phyloP scores from a whole-genome alignment of 2,113 vertebrate species.

The Marmota monax region DNA sequence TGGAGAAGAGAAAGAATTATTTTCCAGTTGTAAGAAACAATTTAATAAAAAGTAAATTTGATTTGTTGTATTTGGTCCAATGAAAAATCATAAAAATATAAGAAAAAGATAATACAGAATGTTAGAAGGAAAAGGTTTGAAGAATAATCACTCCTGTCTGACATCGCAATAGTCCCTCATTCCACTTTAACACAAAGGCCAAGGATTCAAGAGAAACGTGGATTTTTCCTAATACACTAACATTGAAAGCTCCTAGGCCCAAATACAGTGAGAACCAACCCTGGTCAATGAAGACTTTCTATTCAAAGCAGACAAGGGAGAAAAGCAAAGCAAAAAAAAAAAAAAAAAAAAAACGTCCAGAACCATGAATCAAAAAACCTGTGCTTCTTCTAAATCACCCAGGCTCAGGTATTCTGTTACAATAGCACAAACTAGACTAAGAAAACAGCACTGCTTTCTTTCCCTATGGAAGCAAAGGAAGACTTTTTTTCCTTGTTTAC shows the following conservation, averaged over 20 bases:
- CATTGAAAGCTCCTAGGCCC: background rate
- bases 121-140: slow-evolving; percentile 66
- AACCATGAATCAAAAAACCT: background rate
- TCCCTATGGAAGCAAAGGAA: background rate
- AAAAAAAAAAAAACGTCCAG: background rate
- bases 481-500: background rate
- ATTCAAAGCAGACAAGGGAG: background rate
- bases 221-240: background rate
- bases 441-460: background rate
- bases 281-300: background rate
- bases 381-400: background rate
- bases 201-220: background rate
- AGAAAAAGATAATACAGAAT: slow-evolving; percentile 66
- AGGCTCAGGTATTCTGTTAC: background rate
- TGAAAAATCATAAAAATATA: slow-evolving; percentile 70
- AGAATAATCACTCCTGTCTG: slow-evolving; percentile 62
- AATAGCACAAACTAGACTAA: background rate
- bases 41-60: slow-evolving; percentile 84
- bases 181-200: background rate
- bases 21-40: slow-evolving; percentile 81
- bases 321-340: background rate
- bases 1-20: slow-evolving; percentile 66
- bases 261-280: background rate
- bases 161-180: background rate
- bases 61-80: slow-evolving; percentile 69